Base-by-base conservation (phyloP, 2,113 vertebrate genomes). In the Sprattus sprattus region DNA sequence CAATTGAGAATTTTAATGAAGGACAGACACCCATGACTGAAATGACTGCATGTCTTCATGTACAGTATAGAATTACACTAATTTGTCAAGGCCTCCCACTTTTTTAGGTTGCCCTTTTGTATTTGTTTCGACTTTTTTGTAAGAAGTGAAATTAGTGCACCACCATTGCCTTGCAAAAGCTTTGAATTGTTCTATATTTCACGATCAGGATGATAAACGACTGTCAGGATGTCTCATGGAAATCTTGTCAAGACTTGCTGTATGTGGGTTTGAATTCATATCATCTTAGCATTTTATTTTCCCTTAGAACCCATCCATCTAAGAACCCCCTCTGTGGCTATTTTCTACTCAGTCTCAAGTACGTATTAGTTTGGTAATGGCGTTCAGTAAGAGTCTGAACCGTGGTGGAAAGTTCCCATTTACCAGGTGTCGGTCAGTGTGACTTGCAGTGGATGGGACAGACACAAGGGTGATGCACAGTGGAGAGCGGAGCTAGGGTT, bases 121-220 rank as follows among this genome's bases (percentile, higher is more conserved):
- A 81, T 87, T 87, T 39, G 16, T 81, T 85, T 44, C 11, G 25
- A 54, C 32, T 49, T 44, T 32, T 45, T 28, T 49, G 6, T 47
- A 47, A 54, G 25, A 45, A 57, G 50, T 81, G 50, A 54, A 28
- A 84, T 84, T 84, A 71, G 71, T 83, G 50, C 52, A 80, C 82
- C 86, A 81, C 81, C 83, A 83, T 87, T 87, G 83, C 86, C 83
- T 87, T 87, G 78, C 83, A 71, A 82, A 78, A 87, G 20, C 86
- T 87, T 81, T 87, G 50, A 84, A 81, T 78, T 87, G 86, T 82
- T 86, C 52, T 78, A 80, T 78, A 15, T 78, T 78, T 78, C 71
- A 78, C 71, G 39, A 78, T 78, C 71, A 16, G 32, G 71, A 78
- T 78, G 71, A 39, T 28, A 25, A 8, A 78, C 11, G 25, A 13